Evolutionary conservation across 2,888 invertebrate species (phyloP).

Genomic region (Lydus trimaculatus): DNA sequence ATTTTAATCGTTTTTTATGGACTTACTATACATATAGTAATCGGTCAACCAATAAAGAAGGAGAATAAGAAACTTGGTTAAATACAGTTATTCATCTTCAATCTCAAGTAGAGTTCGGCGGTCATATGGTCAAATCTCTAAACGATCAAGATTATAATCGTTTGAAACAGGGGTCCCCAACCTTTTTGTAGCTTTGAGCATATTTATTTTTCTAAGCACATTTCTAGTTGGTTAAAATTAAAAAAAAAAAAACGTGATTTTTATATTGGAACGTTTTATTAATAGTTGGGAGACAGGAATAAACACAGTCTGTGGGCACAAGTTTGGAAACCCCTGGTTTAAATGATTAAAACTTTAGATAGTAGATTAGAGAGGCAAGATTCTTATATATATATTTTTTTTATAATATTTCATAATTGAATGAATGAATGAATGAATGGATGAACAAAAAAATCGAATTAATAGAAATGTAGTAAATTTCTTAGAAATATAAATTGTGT

Average conservation of each 20-base stretch:
- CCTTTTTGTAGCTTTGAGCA: too few relatives aligned
- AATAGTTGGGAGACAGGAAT: too few relatives aligned
- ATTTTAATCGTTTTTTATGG: neutral
- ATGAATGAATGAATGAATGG: neutral
- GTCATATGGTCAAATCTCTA: slow-evolving; percentile 16
- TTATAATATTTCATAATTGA: neutral
- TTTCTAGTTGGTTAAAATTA: too few relatives aligned
- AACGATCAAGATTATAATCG: too few relatives aligned
- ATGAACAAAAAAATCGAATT: neutral
- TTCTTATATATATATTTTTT: too few relatives aligned
- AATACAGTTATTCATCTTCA: slow-evolving; percentile 3
- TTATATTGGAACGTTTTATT: too few relatives aligned
- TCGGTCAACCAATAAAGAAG: slow-evolving; percentile 1
- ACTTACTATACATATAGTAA: neutral
- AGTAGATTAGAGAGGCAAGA: too few relatives aligned
- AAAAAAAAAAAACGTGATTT: too few relatives aligned
- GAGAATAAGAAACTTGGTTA: slow-evolving; percentile 2
- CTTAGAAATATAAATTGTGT: neutral
- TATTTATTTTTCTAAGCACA: too few relatives aligned
- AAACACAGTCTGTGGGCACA: too few relatives aligned
- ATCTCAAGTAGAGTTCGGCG: slow-evolving; percentile 17
- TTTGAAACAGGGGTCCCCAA: too few relatives aligned
- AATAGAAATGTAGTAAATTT: neutral
- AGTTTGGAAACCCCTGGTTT: too few relatives aligned
- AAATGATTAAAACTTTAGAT: neutral